phyloP scores from a whole-genome alignment of 2,113 vertebrate genomes.

The Ahaetulla prasina region DNA sequence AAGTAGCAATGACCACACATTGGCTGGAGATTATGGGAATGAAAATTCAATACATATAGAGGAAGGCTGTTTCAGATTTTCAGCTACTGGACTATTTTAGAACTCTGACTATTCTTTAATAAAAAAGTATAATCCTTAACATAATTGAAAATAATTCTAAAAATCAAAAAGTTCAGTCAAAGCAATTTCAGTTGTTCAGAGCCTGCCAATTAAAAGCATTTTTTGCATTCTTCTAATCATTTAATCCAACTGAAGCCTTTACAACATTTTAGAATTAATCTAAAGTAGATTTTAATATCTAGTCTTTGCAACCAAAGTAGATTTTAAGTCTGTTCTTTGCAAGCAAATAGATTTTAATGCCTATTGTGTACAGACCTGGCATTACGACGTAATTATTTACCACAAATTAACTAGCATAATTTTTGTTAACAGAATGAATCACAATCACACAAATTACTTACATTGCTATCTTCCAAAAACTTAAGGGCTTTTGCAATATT shows the following conservation, averaged over 20 bases:
- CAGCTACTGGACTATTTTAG: background rate
- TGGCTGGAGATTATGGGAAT: background rate
- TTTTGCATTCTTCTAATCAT: slow-evolving; percentile 46
- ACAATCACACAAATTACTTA: slow-evolving; percentile 68
- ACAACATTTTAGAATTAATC: slow-evolving; percentile 37
- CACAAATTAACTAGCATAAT: fast-evolving
- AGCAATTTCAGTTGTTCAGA: background rate
- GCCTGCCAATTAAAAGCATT: slow-evolving; percentile 24
- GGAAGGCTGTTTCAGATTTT: background rate
- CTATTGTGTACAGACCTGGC: slow-evolving; percentile 25
- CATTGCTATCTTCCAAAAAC: slow-evolving; percentile 93
- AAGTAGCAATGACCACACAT: background rate
- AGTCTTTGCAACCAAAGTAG: background rate
- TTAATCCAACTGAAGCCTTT: slow-evolving; percentile 54
- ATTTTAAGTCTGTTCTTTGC: background rate
- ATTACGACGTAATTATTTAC: slow-evolving; percentile 4
- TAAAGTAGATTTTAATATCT: slow-evolving; percentile 9
- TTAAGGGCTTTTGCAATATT: slow-evolving; percentile 94
- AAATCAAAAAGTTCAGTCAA: slow-evolving; percentile 2
- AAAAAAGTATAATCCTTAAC: slow-evolving; percentile 38
- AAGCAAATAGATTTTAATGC: slow-evolving; percentile 8
- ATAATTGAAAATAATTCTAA: slow-evolving; percentile 30
- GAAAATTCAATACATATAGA: background rate
- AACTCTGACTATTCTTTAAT: slow-evolving; percentile 23
- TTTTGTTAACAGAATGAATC: background rate